These are phyloP conservation scores for Porites evermanni DNA, from an alignment of 92 coral and sea anemone species.

Conservation along the genomic window DNA sequence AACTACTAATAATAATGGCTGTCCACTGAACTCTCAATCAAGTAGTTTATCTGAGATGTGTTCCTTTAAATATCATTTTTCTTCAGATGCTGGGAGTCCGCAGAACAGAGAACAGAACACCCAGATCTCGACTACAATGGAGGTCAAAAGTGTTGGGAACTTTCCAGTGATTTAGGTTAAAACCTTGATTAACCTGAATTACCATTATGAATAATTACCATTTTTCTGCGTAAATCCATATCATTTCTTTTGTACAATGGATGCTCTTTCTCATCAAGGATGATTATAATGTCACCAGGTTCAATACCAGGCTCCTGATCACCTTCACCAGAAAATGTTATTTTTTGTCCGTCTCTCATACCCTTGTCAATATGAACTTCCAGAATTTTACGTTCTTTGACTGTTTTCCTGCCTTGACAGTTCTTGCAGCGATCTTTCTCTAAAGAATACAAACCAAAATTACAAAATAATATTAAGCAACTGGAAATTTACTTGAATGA, in stretches of 20 bases:
- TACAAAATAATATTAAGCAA: not conserved
- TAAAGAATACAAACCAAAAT: conserved; percentile 15
- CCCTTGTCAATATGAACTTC: conserved; percentile 94
- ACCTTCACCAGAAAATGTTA: conserved; percentile 88
- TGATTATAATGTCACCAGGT: conserved; percentile 92
- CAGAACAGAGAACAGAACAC: too few relatives aligned
- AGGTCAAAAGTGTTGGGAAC: too few relatives aligned
- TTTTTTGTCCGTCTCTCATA: conserved; percentile 97
- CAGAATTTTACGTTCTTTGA: conserved; percentile 91
- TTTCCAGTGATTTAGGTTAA: too few relatives aligned
- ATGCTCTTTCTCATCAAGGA: conserved; percentile 88
- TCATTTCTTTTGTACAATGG: conserved; percentile 77
- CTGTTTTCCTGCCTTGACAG: conserved; percentile 89
- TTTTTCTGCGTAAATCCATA: conserved; percentile 61
- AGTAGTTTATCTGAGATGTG: too few relatives aligned
- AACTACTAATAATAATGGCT: too few relatives aligned
- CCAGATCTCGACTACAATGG: too few relatives aligned
- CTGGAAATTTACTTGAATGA: too few relatives aligned
- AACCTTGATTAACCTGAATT: too few relatives aligned
- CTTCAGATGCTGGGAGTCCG: too few relatives aligned
- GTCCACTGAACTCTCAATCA: too few relatives aligned
- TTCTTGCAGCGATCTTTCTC: conserved; percentile 95
- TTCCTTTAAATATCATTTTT: too few relatives aligned
- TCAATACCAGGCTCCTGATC: conserved; percentile 93
- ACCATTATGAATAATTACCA: conserved; percentile 50